Conservation (phyloP, 2,888 invertebrate genomes). For the Lepidocyrtoides sp. region DNA sequence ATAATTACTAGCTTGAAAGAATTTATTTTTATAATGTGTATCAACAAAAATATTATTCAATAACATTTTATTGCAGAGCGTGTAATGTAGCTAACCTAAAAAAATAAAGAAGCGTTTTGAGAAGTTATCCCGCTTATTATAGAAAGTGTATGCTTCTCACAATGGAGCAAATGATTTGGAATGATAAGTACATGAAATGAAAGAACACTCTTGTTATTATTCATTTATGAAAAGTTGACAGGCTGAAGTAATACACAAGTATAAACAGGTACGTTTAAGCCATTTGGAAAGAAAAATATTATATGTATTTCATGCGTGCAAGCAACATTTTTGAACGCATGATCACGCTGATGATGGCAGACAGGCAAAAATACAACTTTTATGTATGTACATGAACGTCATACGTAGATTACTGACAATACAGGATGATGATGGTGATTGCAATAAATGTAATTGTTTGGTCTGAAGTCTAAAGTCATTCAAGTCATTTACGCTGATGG, state of each 20-base stretch:
- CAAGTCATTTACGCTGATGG: constrained; percentile 43
- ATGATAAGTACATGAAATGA: constrained; percentile 1
- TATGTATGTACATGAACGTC: not conserved
- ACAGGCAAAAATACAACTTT: not conserved
- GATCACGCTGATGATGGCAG: not conserved
- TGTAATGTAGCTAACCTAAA: no score
- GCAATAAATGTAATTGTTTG: constrained; percentile 42
- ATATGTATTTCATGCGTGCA: not conserved
- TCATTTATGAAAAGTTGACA: constrained; percentile 7
- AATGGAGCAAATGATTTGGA: not conserved
- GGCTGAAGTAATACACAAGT: not conserved
- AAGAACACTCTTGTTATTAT: not conserved
- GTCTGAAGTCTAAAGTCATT: constrained; percentile 25
- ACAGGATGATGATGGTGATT: not conserved
- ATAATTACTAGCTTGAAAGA: no score
- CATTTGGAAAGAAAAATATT: not conserved
- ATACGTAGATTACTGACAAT: not conserved
- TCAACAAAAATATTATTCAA: no score
- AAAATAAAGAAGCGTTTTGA: no score
- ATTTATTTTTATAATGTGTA: no score
- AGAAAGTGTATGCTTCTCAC: no score
- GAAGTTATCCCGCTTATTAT: no score
- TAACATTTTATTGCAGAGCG: no score
- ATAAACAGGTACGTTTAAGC: not conserved
- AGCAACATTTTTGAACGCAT: not conserved